These are phyloP conservation scores for Lathronympha strigana DNA, from an alignment of 2,888 invertebrate genomes.

Conservation along the genomic window DNA sequence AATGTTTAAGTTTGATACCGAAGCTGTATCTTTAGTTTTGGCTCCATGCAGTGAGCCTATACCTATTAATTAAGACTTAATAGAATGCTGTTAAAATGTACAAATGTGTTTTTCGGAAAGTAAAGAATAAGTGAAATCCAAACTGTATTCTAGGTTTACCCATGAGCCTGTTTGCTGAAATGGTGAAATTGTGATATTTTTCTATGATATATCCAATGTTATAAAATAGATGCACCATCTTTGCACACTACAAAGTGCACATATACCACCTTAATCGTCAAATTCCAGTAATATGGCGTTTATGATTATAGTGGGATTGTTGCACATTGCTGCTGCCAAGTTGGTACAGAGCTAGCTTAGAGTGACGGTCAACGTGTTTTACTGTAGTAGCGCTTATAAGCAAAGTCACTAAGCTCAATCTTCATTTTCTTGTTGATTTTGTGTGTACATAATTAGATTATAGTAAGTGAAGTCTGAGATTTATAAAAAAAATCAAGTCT, in stretches of 20 bases:
- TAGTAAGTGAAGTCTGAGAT: conserved; percentile 80
- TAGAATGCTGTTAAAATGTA: conserved; percentile 83
- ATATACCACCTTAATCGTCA: too few relatives aligned
- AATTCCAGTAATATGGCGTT: too few relatives aligned
- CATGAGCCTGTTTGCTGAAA: conserved; percentile 68
- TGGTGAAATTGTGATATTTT: conserved; percentile 83
- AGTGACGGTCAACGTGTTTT: too few relatives aligned
- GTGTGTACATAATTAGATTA: conserved; percentile 80
- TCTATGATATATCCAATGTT: conserved; percentile 58
- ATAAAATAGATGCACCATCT: conserved; percentile 48
- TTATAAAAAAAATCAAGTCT: conserved; percentile 67
- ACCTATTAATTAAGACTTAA: conserved; percentile 76
- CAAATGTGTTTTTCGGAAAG: conserved; percentile 82
- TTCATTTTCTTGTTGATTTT: conserved; percentile 73
- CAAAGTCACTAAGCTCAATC: conserved; percentile 78
- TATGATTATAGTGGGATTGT: too few relatives aligned
- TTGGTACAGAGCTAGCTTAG: too few relatives aligned
- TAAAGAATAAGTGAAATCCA: conserved; percentile 79
- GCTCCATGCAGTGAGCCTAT: conserved; percentile 64
- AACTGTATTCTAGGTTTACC: conserved; percentile 81
- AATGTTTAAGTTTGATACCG: conserved; percentile 78
- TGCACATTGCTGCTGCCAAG: too few relatives aligned
- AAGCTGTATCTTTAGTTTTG: conserved; percentile 74
- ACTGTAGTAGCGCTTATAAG: conserved; percentile 65
- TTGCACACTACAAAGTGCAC: too few relatives aligned